Evolutionary conservation across 1,140 invertebrate species (phyloP).

Genomic region (Coptotermes formosanus): DNA sequence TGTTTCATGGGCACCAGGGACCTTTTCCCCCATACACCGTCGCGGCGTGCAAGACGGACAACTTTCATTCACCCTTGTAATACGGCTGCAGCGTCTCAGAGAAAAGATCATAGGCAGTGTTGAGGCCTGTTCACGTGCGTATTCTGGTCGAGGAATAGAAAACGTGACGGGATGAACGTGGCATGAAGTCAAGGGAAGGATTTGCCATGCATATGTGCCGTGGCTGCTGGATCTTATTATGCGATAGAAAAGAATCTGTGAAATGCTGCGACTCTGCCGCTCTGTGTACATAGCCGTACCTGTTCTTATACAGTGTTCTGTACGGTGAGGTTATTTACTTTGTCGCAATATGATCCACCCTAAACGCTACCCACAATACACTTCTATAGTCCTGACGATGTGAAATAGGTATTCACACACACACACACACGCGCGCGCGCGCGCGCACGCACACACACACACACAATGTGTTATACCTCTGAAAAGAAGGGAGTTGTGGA

Average conservation of each 20-base stretch:
- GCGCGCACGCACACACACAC: too few relatives aligned
- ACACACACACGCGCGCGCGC: too few relatives aligned
- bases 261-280: not conserved
- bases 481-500: too few relatives aligned
- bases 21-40: too few relatives aligned
- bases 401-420: not conserved
- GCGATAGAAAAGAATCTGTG: not conserved
- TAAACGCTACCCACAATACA: not conserved
- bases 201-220: not conserved
- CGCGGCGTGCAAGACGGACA: too few relatives aligned
- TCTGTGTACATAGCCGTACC: not conserved
- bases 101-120: not conserved
- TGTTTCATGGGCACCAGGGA: too few relatives aligned
- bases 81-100: too few relatives aligned
- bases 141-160: not conserved
- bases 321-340: not conserved
- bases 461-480: not conserved
- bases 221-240: not conserved
- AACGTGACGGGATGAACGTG: not conserved
- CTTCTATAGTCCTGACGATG: not conserved
- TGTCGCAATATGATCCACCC: not conserved
- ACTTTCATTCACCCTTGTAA: too few relatives aligned
- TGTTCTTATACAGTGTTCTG: not conserved
- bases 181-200: not conserved
- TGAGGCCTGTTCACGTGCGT: not conserved